These are phyloP conservation scores for Camptogramma bilineatum DNA, from an alignment of 2,888 invertebrate genomes.

Conservation along the genomic window DNA sequence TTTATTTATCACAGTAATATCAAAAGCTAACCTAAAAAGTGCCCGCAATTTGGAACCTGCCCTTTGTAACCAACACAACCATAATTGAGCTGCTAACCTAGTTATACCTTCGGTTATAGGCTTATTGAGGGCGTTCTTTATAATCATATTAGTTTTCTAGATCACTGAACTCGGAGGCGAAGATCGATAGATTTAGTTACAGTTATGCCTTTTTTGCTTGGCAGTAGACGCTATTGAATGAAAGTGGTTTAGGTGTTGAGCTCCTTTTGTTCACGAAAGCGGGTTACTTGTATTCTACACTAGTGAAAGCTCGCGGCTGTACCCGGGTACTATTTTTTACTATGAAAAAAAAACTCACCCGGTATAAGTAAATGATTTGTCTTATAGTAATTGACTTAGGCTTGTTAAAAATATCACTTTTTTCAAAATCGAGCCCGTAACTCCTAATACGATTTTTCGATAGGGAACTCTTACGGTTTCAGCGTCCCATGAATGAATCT, in stretches of 20 bases:
- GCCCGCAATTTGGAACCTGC: background rate
- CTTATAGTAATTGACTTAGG: no score
- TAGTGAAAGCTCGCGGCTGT: no score
- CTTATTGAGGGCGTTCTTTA: slow-evolving; percentile 50
- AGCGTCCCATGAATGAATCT: no score
- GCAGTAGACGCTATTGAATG: background rate
- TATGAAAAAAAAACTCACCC: no score
- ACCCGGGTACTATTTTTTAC: no score
- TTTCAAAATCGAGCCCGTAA: no score
- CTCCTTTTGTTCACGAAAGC: background rate
- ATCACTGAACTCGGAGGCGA: slow-evolving; percentile 50
- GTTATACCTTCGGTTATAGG: slow-evolving; percentile 49
- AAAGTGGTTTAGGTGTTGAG: background rate
- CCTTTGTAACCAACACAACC: background rate
- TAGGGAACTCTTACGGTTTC: no score
- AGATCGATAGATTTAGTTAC: slow-evolving; percentile 44
- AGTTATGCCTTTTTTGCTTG: slow-evolving; percentile 6
- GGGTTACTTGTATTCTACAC: no score
- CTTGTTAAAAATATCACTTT: no score
- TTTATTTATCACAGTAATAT: no score
- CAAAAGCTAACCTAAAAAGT: background rate
- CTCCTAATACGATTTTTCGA: no score
- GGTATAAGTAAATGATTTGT: no score
- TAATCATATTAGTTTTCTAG: slow-evolving; percentile 51
- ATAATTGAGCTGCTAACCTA: slow-evolving; percentile 50